Base-by-base conservation (phyloP, 2,797 vertebrate genomes). In the Gadopsis marmoratus region DNA sequence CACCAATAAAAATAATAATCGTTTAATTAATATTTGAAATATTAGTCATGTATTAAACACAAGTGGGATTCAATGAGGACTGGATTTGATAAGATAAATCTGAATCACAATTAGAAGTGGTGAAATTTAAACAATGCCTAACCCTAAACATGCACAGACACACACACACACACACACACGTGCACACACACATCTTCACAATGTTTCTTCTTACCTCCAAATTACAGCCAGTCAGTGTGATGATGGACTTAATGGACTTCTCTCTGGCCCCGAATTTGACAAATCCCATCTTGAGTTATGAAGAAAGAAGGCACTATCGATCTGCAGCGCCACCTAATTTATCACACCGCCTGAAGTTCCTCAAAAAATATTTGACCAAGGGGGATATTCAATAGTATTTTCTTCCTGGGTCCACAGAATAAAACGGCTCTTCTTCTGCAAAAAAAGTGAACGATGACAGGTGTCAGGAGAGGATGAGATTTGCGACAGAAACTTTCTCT, bases 381-480 rank as follows among this genome's bases (percentile, higher is more conserved):
- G 95, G 97, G 96, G 95, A 93, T 96, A 95, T 97, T 98, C 97
- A 97, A 97, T 97, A 97, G 96, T 96, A 96, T 97, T 97, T 97
- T 97, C 96, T 97, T 96, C 95, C 95, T 95, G 74, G 91, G 69
- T 84, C 86, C 86, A 84, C 82, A 84, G 86, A 94, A 92, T 94
- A 89, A 94, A 94, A 93, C 87, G 86, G 81, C 84, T 91, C 88
- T 93, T 93, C 90, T 93, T 92, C 61, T 71, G 74, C n/a, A 87
- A 88, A 89, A 87, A 90, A 89, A 91, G 86, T 93, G 91, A 95
- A 90, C 91, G 91, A 95, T 96, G 94, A 92, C 94, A 94, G 91
- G 90, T 93, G 93, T 95, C 93, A 93, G 76, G 89, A 86, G 86
- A 90, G 84, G 90, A 94, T 89, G 90, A 91, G 92, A 93, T 92